Percentiles rank a stretch among this genome's conserved stretches.
Evolutionary conservation across 2,888 invertebrate genomes (phyloP).

Genomic region (Sphecodes monilicornis): DNA sequence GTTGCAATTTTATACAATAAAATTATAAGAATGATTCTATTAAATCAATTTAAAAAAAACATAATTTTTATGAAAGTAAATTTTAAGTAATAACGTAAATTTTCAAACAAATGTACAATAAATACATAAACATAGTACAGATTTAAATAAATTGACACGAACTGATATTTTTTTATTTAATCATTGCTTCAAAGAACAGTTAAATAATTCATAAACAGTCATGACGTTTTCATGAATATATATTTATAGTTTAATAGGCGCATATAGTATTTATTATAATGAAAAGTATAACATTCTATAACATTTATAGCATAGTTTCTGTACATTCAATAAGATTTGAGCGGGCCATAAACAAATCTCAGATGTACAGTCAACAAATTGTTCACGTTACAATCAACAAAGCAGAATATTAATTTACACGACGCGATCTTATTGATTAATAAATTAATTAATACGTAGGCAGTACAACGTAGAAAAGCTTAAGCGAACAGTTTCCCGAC

Average conservation of each 20-base stretch:
- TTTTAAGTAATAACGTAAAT: too few relatives aligned
- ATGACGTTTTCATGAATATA: conserved; percentile 33
- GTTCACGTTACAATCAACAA: conserved; percentile 53
- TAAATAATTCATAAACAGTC: conserved; percentile 10
- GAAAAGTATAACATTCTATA: conserved; percentile 45
- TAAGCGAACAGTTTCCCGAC: conserved; percentile 1
- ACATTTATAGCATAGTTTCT: not conserved
- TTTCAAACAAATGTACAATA: too few relatives aligned
- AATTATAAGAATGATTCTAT: too few relatives aligned
- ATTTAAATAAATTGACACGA: not conserved
- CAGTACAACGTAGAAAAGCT: conserved; percentile 15
- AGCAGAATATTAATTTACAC: conserved; percentile 45
- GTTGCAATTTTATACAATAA: too few relatives aligned
- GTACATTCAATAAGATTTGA: not conserved
- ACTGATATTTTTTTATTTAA: not conserved
- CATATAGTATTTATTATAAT: conserved; percentile 27
- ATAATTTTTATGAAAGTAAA: too few relatives aligned
- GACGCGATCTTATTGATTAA: conserved; percentile 34
- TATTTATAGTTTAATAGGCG: not conserved
- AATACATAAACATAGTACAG: not conserved
- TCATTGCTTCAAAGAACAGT: not conserved
- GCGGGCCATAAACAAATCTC: not conserved
- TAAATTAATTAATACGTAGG: conserved; percentile 21
- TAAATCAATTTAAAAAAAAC: too few relatives aligned
- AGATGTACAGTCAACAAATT: conserved; percentile 24